Evolutionary conservation across 2,888 invertebrate species (phyloP).

Genomic region (Tribolium freemani): DNA sequence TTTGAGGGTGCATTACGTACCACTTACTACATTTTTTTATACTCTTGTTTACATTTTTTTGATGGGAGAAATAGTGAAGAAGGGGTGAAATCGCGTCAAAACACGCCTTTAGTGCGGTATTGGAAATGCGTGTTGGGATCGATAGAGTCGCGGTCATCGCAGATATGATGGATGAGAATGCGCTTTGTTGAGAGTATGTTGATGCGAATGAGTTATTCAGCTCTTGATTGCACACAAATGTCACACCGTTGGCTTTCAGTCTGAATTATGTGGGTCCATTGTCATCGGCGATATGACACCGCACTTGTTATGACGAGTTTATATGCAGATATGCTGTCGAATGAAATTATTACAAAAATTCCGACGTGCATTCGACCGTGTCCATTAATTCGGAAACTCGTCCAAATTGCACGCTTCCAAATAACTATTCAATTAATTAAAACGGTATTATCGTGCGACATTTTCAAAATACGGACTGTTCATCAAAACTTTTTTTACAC

Average conservation of each 20-base stretch:
- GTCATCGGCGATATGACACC: conserved; percentile 61
- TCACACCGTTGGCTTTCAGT: conserved; percentile 59
- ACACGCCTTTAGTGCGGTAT: background rate
- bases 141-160: conserved; percentile 19
- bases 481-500: conserved; percentile 28
- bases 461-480: conserved; percentile 32
- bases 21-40: too few relatives aligned
- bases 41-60: too few relatives aligned
- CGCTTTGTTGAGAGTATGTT: conserved; percentile 59
- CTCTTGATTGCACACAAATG: conserved; percentile 66
- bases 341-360: conserved; percentile 59
- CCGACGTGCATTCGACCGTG: conserved; percentile 52
- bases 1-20: too few relatives aligned
- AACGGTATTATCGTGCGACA: conserved; percentile 31
- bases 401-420: conserved; percentile 51
- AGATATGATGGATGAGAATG: conserved; percentile 57
- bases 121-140: conserved; percentile 11
- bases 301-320: conserved; percentile 64
- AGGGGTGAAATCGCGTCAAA: background rate
- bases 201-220: conserved; percentile 64
- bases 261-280: conserved; percentile 63
- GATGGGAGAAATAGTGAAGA: too few relatives aligned
- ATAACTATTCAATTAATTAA: conserved; percentile 52
- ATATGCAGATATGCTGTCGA: conserved; percentile 60
- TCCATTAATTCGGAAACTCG: conserved; percentile 54